Conservation (phyloP, 2,797 vertebrate genomes). For the Mormyrops attenuatus region DNA sequence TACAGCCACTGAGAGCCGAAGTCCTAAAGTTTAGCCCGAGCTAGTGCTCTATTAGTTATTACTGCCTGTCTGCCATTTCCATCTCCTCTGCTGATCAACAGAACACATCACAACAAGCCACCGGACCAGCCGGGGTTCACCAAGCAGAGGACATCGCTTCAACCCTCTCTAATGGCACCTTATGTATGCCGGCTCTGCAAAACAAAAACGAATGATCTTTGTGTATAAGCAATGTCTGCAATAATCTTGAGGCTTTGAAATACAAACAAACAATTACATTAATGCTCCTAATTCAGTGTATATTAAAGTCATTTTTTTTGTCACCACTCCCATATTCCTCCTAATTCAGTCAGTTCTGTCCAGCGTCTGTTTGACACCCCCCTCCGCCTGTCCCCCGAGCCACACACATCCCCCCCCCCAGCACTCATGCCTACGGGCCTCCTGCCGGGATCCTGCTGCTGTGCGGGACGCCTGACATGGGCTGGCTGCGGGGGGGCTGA, state of each 20-base stretch:
- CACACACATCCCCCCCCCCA: not conserved
- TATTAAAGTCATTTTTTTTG: not conserved
- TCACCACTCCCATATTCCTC: not conserved
- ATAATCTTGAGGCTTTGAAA: slow-evolving; percentile 1
- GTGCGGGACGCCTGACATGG: not conserved
- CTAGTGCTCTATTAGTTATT: not conserved
- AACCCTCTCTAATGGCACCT: not conserved
- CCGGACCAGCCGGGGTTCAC: not conserved
- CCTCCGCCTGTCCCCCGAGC: not conserved
- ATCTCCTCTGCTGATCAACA: not conserved
- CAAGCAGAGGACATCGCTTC: not conserved
- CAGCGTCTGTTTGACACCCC: not conserved
- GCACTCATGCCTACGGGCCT: not conserved
- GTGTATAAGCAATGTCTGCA: not conserved
- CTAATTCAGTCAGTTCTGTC: not conserved
- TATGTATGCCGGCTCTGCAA: not conserved
- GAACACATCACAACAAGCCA: not conserved
- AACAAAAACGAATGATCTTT: not conserved
- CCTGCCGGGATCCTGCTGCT: not conserved
- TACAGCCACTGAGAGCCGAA: not conserved
- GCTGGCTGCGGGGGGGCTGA: not conserved
- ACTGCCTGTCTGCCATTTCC: not conserved
- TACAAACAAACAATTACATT: not conserved
- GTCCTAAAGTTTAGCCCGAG: slow-evolving; percentile 41
- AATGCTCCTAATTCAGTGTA: not conserved